Evolutionary conservation across 2,888 invertebrate species (phyloP), one percentile per base, ranked within the genome.

Genomic region (Cylloceria caligata): DNA sequence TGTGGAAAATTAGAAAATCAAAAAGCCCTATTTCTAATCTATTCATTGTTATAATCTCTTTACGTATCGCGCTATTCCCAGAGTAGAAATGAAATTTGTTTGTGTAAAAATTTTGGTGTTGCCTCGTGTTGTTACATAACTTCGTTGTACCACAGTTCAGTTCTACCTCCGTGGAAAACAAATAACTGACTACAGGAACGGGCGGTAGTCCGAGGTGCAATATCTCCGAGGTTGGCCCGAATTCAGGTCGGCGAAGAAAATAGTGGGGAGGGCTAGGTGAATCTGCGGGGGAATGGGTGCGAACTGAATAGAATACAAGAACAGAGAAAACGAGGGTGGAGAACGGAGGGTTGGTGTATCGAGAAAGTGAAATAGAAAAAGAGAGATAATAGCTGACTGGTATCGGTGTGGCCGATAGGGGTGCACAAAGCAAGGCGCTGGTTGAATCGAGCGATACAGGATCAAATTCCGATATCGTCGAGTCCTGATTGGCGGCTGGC

Each of bases 401-500:
- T 77, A 69, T 65, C 71, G 42, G 69, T 55, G 87, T 87, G 85
- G 86, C 86, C 87, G 90, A 88, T 88, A 88, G 62, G 87, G 87
- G 88, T 84, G 30, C 55, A 57, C 55, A 57, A 87, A 88, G 83
- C 80, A 73, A 72, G 71, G n/a, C 47, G 49, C 75, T 36, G 65
- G 71, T 62, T 47, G 69, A 78, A 78, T 81, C 80, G 84, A 55
- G 81, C 86, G 86, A 87, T 88, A 87, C 88, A 87, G 85, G 55
- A 89, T 89, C 87, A 88, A 89, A 90, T 90, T 89, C 87, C 89
- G 86, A 89, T 89, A 89, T 88, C 86, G 84, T 76, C 62, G 78
- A 74, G 78, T 85, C 74, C 85, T 85, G 85, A 88, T 89, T 86
- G 87, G 86, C 85, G 86, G 85, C 83, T 72, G 64, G 81, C 55